These are phyloP conservation scores for Mycetomoellerius zeteki DNA, from an alignment of 1,140 invertebrate genomes.

Conservation along the genomic window DNA sequence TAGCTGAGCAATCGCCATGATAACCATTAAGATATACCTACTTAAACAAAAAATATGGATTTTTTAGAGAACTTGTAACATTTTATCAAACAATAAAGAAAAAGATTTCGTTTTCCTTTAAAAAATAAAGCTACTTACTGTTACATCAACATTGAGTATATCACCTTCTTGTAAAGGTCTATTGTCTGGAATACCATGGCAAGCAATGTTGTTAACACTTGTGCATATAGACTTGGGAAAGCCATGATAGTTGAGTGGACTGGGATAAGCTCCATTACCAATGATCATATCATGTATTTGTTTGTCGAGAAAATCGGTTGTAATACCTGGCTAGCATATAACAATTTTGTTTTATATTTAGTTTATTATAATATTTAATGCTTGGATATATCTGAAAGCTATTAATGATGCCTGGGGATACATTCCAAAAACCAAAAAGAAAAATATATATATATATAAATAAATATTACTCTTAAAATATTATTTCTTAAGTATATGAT, in stretches of 20 bases:
- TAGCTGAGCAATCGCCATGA: conserved; percentile 97
- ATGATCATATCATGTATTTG: conserved; percentile 92
- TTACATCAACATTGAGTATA: conserved; percentile 97
- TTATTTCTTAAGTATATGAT: neutral
- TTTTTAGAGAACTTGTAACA: conserved; percentile 8
- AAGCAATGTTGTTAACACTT: conserved; percentile 97
- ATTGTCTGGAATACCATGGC: conserved; percentile 97
- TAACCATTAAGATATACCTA: conserved; percentile 95
- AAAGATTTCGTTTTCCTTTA: neutral
- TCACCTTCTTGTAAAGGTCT: conserved; percentile 94
- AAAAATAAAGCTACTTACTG: conserved; percentile 88
- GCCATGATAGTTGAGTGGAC: conserved; percentile 94
- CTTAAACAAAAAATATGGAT: conserved; percentile 69
- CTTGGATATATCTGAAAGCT: conserved; percentile 2
- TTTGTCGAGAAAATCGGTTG: conserved; percentile 95
- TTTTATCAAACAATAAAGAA: neutral
- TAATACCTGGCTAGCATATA: conserved; percentile 91
- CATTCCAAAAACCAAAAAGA: neutral
- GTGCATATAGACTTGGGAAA: conserved; percentile 98
- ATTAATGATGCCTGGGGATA: neutral
- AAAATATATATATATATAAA: neutral
- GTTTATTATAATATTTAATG: neutral
- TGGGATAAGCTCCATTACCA: conserved; percentile 94
- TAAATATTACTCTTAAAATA: neutral
- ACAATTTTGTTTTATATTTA: conserved; percentile 16